Evolutionary conservation across 37 sponge, comb jelly and placozoan genomes (phyloP), one percentile per base, ranked within the genome.

Genomic region (Chondrosia reniformis): DNA sequence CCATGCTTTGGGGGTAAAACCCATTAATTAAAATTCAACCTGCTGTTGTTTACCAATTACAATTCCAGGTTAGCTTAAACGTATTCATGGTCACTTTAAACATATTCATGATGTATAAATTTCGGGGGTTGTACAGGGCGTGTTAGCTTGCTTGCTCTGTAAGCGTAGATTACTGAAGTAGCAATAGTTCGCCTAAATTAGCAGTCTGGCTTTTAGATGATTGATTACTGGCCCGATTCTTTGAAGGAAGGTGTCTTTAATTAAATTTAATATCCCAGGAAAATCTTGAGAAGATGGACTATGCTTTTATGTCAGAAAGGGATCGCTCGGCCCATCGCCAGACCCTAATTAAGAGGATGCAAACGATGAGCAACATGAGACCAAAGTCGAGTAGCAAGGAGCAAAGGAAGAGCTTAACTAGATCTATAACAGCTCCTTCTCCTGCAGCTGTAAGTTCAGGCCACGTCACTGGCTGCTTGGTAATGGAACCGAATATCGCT

Each of bases 321-420:
- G 72, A 69, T 41, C 72, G 72, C 25, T 69, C 72, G 3, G 72
- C 72, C 10, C 72, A 69, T 41, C 72, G 72, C 10, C 41, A 42
- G 72, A 42, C 72, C 43, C 72, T 69, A 34, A 69, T 69, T 34
- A 36, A 44, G 41, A 36, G 36, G 41, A 69, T 69, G 72, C 72
- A 69, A 1, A 39, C n/a, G 2, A 69, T 34, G 72, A 69, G 41
- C 72, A 69, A 39, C 43, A 40, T 34, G 43, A 31, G 38, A 0
- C 41, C 72, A 42, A 25, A 30, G 8, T 59, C 61, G 61, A 30
- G 61, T 59, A 13, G n/a, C n/a, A 59, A 59, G 22, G 61, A 59
- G 28, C 61, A 13, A 7, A 5, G 17, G 61, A 59, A 30, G 61
- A 59, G 61, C 28, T 30, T 69, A 1, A 44, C 44, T 4, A 41